Evolutionary conservation across 2,113 vertebrate genomes (phyloP).

Genomic region (Pogonocichla stellata): DNA sequence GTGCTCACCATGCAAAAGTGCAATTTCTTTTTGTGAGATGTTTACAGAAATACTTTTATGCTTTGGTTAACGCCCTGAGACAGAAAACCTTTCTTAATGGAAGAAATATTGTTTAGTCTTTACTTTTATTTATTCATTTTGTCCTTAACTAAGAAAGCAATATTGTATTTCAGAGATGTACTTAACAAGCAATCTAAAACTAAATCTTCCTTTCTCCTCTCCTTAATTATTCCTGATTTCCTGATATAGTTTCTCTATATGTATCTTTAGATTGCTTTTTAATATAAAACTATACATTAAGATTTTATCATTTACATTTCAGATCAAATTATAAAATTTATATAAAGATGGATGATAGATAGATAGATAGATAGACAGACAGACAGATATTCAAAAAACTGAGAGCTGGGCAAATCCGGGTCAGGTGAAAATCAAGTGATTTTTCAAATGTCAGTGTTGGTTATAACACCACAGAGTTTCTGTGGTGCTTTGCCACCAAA

Average conservation of each 20-base stretch:
- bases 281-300: background rate
- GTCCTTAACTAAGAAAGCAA: background rate
- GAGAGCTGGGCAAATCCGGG: too few relatives aligned
- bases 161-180: background rate
- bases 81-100: background rate
- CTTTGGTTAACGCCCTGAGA: background rate
- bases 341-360: background rate
- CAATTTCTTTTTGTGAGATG: background rate
- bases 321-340: background rate
- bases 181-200: background rate
- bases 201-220: background rate
- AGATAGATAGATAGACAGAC: background rate
- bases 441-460: background rate
- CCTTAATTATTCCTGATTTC: background rate
- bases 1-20: background rate
- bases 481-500: accelerated
- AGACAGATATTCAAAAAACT: too few relatives aligned
- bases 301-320: background rate
- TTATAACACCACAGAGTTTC: background rate
- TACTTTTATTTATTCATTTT: background rate
- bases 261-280: background rate
- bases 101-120: background rate
- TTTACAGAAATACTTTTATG: background rate
- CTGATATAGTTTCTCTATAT: background rate
- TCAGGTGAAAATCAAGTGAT: too few relatives aligned